Evolutionary conservation across 1,140 invertebrate genomes (phyloP), one percentile per base, ranked within the genome.

Genomic region (Phthorimaea operculella): DNA sequence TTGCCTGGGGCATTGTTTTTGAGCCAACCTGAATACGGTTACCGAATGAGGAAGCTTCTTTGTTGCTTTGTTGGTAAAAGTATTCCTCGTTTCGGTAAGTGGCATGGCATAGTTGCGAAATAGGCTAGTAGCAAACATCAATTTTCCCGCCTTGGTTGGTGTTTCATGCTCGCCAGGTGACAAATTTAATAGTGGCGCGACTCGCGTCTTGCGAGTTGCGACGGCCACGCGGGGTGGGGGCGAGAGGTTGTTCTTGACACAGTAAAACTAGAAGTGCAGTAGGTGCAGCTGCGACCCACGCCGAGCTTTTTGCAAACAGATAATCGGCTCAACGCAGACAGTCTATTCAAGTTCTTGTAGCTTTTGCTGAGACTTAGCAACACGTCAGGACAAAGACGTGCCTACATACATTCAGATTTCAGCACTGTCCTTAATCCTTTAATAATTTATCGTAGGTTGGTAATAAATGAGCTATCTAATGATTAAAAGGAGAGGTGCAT

Each of bases 261-360:
- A 85, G 78, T 85, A 85, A 85, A 80, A 76, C 82, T 81, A 84
- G 78, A 82, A 81, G 78, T 85, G 81, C 81, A 85, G 78, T 83
- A 83, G 82, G 78, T 85, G 82, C 79, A 85, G 70, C 69, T 60
- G 64, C 73, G 70, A 63, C 81, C 81, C 21, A 28, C 21, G 21
- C 21, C 2, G 69, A 76, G 76, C 80, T 82, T 82, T 82, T 82
- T 78, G 78, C 70, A 64, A 76, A 66, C 70, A 60, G 66, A 70
- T 67, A 73, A 68, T 60, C 62, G 60, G 64, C 72, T 72, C 71
- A 67, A 63, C 60, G 68, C 56, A 70, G 60, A 63, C 64, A 63
- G 63, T 64, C 63, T 28, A 28, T 28, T 28, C 21, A 28, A 28
- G 21, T 28, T 6, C 21, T 28, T 28, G 21, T 28, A 28, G 21